Evolutionary conservation across 2,888 invertebrate genomes (phyloP).

Genomic region (Dryobota labecula): DNA sequence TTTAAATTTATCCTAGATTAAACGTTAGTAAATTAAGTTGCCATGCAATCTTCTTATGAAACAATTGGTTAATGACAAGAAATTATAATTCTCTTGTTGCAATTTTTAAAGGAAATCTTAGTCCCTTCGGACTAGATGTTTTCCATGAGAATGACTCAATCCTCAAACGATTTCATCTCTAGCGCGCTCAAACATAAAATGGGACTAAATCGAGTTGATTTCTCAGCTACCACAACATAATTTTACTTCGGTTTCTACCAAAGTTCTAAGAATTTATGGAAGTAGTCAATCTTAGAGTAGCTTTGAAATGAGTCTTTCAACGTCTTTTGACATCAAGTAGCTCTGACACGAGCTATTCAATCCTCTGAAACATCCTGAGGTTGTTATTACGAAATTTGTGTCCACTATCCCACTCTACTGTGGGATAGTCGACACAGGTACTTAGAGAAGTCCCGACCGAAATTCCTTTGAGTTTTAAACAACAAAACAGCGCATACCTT

Average conservation of each 20-base stretch:
- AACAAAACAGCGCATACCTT: conserved; percentile 51
- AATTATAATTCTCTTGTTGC: conserved; percentile 40
- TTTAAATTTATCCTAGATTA: conserved; percentile 14
- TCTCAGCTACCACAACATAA: conserved; percentile 63
- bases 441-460: conserved; percentile 43
- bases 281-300: conserved; percentile 54
- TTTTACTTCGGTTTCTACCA: conserved; percentile 62
- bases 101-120: conserved; percentile 43
- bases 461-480: conserved; percentile 42
- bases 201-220: conserved; percentile 66
- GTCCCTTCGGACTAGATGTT: conserved; percentile 29
- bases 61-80: conserved; percentile 35
- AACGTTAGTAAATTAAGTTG: conserved; percentile 33
- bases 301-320: conserved; percentile 49
- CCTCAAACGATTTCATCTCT: conserved; percentile 63
- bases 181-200: conserved; percentile 64
- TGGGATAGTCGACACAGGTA: conserved; percentile 38
- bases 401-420: conserved; percentile 35
- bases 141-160: conserved; percentile 53
- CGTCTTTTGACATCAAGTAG: conserved; percentile 25
- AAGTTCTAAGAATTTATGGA: conserved; percentile 59
- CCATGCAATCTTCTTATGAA: conserved; percentile 41
- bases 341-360: conserved; percentile 43
- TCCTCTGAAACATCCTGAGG: conserved; percentile 15
- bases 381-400: conserved; percentile 30